Percentiles rank a stretch among this genome's conserved stretches.
phyloP scores from a whole-genome alignment of 2,888 invertebrate genomes.

The Amblyjoppa fuscipennis region DNA sequence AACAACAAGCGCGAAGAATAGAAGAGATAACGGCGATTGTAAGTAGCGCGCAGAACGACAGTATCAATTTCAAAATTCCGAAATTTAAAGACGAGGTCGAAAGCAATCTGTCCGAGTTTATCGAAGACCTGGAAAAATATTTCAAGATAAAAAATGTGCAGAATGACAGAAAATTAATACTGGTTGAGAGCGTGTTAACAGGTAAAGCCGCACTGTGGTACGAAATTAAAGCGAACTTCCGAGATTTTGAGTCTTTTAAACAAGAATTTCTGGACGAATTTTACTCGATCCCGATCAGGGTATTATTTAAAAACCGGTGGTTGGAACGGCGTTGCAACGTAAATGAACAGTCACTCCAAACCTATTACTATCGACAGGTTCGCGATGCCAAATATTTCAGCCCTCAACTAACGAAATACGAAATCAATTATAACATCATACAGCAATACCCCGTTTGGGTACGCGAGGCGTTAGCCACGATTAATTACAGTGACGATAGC shows the following conservation, averaged over 20 bases:
- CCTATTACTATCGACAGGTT: constrained; percentile 42
- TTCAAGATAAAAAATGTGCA: constrained; percentile 49
- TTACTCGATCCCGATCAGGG: constrained; percentile 44
- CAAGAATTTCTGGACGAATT: constrained; percentile 13
- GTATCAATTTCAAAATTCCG: constrained; percentile 46
- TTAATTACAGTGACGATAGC: constrained; percentile 20
- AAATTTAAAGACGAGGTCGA: constrained; percentile 50
- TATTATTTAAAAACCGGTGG: constrained; percentile 40
- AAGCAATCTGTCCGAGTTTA: constrained; percentile 38
- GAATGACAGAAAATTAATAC: constrained; percentile 11
- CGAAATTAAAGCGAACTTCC: neutral
- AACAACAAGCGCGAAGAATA: neutral
- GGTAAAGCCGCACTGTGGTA: constrained; percentile 43
- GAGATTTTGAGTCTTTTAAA: constrained; percentile 25
- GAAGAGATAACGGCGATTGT: constrained; percentile 11
- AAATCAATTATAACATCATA: constrained; percentile 34
- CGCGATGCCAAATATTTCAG: constrained; percentile 36
- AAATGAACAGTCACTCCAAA: neutral
- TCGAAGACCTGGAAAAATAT: constrained; percentile 60
- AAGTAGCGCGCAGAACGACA: constrained; percentile 4
- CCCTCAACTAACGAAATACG: constrained; percentile 26
- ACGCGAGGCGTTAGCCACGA: constrained; percentile 22
- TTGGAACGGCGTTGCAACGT: constrained; percentile 7
- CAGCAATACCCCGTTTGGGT: constrained; percentile 35
- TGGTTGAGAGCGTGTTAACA: constrained; percentile 38